Conservation (phyloP, 2,888 invertebrate genomes). For the Pheosia gnoma region DNA sequence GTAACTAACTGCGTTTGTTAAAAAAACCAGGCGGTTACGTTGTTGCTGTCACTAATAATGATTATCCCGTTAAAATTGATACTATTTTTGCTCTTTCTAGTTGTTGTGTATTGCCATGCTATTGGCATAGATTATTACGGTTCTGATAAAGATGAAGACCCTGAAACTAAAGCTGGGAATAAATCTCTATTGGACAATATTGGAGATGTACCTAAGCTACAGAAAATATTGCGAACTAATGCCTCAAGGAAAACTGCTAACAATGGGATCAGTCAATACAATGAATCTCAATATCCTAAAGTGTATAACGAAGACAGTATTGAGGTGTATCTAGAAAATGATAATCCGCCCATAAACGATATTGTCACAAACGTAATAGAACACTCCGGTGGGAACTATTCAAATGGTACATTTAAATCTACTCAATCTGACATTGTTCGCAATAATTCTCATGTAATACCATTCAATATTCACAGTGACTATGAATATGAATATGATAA, state of each 20-base stretch:
- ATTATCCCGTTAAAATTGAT: background rate
- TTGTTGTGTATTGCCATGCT: slow-evolving; percentile 27
- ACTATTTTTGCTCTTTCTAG: slow-evolving; percentile 18
- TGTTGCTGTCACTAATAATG: slow-evolving; percentile 2
- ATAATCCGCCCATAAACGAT: background rate
- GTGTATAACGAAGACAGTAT: slow-evolving; percentile 29
- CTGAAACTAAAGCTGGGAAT: slow-evolving; percentile 10
- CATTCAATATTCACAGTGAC: background rate
- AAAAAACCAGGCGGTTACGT: slow-evolving; percentile 1
- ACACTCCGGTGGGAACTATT: background rate
- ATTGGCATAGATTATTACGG: slow-evolving; percentile 52
- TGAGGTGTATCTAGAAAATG: slow-evolving; percentile 17
- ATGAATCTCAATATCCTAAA: slow-evolving; percentile 19
- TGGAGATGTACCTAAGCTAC: slow-evolving; percentile 6
- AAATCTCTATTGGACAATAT: background rate
- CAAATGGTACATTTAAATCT: slow-evolving; percentile 1
- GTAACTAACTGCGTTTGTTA: background rate
- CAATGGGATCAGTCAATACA: slow-evolving; percentile 1
- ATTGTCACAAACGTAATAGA: background rate
- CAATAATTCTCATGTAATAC: background rate
- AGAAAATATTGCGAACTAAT: slow-evolving; percentile 11
- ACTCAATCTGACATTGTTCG: slow-evolving; percentile 1
- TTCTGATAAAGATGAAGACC: slow-evolving; percentile 18
- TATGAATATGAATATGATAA: slow-evolving; percentile 43
- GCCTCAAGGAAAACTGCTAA: background rate